Evolutionary conservation across 2,888 invertebrate species (phyloP).

Genomic region (Eretmocerus hayati): DNA sequence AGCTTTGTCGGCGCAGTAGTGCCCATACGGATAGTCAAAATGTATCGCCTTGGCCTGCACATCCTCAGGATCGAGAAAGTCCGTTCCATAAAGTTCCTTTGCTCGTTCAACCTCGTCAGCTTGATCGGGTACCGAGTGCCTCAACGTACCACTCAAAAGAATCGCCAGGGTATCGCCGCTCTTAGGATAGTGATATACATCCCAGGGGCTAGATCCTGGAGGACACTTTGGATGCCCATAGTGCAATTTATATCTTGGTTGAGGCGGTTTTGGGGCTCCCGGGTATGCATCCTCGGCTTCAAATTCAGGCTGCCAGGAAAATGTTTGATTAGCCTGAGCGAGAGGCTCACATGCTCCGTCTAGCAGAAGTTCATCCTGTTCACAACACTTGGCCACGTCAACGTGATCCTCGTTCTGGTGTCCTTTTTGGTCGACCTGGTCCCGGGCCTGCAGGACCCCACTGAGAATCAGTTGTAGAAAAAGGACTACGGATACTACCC

Average conservation of each 20-base stretch:
- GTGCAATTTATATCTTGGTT: constrained; percentile 33
- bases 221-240: constrained; percentile 38
- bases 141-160: constrained; percentile 62
- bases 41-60: constrained; percentile 42
- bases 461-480: constrained; percentile 6
- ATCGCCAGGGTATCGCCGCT: constrained; percentile 46
- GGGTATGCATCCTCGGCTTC: constrained; percentile 24
- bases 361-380: constrained; percentile 62
- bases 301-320: constrained; percentile 38
- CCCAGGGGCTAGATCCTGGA: constrained; percentile 37
- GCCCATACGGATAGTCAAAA: constrained; percentile 66
- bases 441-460: background rate
- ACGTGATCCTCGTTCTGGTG: constrained; percentile 40
- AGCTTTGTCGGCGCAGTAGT: constrained; percentile 79
- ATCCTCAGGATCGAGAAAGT: constrained; percentile 47
- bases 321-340: constrained; percentile 45
- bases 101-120: constrained; percentile 40
- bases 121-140: constrained; percentile 58
- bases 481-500: no score
- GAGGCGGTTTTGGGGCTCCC: constrained; percentile 8
- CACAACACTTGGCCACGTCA: constrained; percentile 74
- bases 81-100: constrained; percentile 33
- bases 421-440: no score
- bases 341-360: constrained; percentile 61
- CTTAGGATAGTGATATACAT: constrained; percentile 36